Percentiles rank a stretch among this genome's conserved stretches.
Conservation (phyloP, 2,113 vertebrate genomes). For the Nothoprocta pentlandii region DNA sequence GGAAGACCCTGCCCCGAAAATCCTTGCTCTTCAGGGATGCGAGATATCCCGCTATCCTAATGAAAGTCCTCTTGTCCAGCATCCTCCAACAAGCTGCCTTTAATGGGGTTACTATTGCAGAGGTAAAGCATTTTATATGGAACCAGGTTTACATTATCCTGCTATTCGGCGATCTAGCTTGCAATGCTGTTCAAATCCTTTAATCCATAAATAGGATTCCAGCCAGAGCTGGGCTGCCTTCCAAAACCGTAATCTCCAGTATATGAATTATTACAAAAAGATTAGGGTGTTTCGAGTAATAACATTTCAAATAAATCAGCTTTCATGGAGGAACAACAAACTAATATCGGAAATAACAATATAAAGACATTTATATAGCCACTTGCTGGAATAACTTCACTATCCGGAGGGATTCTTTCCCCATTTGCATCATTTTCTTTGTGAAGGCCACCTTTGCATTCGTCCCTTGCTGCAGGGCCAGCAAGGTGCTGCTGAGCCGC, state of each 20-base stretch:
- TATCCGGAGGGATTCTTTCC: constrained; percentile 71
- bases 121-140: constrained; percentile 85
- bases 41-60: constrained; percentile 47
- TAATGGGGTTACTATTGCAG: constrained; percentile 81
- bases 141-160: constrained; percentile 84
- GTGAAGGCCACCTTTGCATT: constrained; percentile 30
- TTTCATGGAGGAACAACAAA: constrained; percentile 88
- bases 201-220: constrained; percentile 91
- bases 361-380: constrained; percentile 85
- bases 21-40: constrained; percentile 34
- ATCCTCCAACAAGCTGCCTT: constrained; percentile 77
- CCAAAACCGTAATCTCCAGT: constrained; percentile 88
- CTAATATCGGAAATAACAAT: constrained; percentile 87
- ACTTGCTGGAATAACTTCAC: constrained; percentile 78
- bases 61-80: constrained; percentile 67
- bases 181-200: constrained; percentile 88
- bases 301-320: constrained; percentile 90
- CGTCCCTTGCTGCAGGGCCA: constrained; percentile 7
- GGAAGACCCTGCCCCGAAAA: constrained; percentile 36
- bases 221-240: constrained; percentile 85
- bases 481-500: not conserved
- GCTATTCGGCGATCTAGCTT: constrained; percentile 84
- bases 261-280: constrained; percentile 90
- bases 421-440: constrained; percentile 58
- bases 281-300: constrained; percentile 89